These are phyloP conservation scores for Todiramphus saurophagus DNA, from an alignment of 2,113 vertebrate species.

Conservation along the genomic window DNA sequence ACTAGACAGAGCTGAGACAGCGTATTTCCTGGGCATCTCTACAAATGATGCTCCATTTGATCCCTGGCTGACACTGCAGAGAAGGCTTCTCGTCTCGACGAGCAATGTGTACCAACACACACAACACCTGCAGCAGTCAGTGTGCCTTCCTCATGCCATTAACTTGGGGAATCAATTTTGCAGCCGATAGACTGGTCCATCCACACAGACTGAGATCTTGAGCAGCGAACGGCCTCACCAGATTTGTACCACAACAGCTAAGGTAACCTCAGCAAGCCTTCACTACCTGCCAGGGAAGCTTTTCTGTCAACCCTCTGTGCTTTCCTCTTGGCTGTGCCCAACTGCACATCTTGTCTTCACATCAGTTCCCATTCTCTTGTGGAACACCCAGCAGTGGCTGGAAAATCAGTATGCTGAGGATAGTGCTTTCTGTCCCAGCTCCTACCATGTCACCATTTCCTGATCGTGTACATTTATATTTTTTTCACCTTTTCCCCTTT, in stretches of 20 bases:
- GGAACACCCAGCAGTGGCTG: neutral
- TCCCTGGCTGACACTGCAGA: neutral
- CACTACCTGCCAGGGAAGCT: neutral
- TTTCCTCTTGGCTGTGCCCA: neutral
- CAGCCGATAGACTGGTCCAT: neutral
- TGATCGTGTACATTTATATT: neutral
- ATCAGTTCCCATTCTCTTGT: neutral
- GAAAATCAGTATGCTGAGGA: neutral
- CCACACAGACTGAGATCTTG: neutral
- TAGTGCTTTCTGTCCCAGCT: neutral
- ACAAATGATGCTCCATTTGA: neutral
- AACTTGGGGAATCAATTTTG: neutral
- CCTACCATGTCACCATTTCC: neutral
- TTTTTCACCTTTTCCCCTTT: neutral
- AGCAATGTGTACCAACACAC: neutral
- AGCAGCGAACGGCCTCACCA: neutral
- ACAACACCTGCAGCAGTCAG: neutral
- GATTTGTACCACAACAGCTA: neutral
- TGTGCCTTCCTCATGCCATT: neutral
- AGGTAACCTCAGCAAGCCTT: neutral
- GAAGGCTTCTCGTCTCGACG: neutral
- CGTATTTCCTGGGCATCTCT: neutral
- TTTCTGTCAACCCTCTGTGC: neutral
- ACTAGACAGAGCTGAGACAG: neutral
- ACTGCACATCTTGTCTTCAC: accelerated